Conservation (phyloP, 2,113 vertebrate genomes). For the Poeciliopsis prolifica region DNA sequence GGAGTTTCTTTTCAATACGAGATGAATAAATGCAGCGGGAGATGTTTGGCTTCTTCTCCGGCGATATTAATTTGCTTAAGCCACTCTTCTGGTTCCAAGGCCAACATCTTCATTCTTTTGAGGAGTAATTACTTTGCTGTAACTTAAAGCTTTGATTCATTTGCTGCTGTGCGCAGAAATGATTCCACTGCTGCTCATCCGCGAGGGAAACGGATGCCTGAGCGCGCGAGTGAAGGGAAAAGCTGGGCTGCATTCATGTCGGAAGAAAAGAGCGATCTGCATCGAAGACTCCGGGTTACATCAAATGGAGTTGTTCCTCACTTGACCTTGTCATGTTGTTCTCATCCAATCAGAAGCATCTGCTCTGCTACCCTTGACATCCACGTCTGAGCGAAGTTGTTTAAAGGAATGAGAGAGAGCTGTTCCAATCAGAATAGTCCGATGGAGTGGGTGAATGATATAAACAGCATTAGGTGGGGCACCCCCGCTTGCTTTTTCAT, state of each 20-base stretch:
- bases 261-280: not conserved
- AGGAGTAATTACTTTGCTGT: not conserved
- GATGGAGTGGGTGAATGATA: conserved; percentile 53
- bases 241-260: not conserved
- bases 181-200: not conserved
- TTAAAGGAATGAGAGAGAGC: conserved; percentile 18
- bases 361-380: conserved; percentile 8
- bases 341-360: conserved; percentile 7
- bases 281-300: not conserved
- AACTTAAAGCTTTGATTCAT: not conserved
- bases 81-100: not conserved
- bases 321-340: conserved; percentile 40
- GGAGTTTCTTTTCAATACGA: too few species aligned
- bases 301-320: not conserved
- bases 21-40: too few species aligned
- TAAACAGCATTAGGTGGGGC: conserved; percentile 52
- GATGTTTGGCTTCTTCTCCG: too few species aligned
- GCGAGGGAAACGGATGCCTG: not conserved
- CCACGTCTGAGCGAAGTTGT: conserved; percentile 42
- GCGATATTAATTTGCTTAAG: not conserved
- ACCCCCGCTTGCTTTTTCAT: conserved; percentile 67
- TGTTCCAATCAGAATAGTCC: conserved; percentile 47
- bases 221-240: not conserved
- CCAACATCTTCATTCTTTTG: not conserved
- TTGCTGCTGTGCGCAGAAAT: not conserved